Evolutionary conservation across 2,797 vertebrate genomes (phyloP), one percentile per base, ranked within the genome.

Genomic region (Ptychobarbus kaznakovi): DNA sequence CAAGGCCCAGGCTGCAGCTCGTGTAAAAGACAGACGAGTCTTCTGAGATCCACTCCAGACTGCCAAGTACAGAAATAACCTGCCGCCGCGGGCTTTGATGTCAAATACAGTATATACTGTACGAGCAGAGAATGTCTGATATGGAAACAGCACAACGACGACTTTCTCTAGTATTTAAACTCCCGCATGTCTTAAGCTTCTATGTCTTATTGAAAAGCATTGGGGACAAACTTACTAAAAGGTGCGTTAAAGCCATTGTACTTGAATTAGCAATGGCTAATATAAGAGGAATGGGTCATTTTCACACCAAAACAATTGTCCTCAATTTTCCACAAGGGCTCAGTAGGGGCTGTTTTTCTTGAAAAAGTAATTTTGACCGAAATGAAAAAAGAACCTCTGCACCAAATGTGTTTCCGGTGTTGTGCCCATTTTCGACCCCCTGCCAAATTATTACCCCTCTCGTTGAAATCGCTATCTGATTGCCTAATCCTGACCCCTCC

Each of bases 61-160:
- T 63, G 12, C 42, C 81, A 82, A 73, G 49, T 32, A 56, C 66
- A 70, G 35, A 56, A 70, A 70, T 56, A 70, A 25, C 9, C 46
- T 8, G 11, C 16, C 74, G 9, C 56, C 10, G 56, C 10, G 13
- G 61, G 28, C 63, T 81, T 81, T 70, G 49, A 81, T 81, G 51
- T 81, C 80, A 72, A 2, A 79, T 20, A 65, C 69, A 42, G 69
- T 79, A 79, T 32, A 44, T 44, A 49, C 46, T 49, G 46, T 49
- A 73, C 58, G 38, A 63, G 69, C 53, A 46, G 18, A 35, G 51
- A 5, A 46, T 44, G 7, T 44, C 69, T 73, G 40, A 82, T 22
- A 11, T n/a, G n/a, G 58, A 61, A 82, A n/a, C 70, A 82, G 69
- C 63, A 53, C 69, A 72, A 44, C 5, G 5, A 42, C 7, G 3